Percentiles rank a stretch among this genome's conserved stretches.
Conservation (phyloP, 2,797 vertebrate genomes). For the Paratrypauchen microcephalus region DNA sequence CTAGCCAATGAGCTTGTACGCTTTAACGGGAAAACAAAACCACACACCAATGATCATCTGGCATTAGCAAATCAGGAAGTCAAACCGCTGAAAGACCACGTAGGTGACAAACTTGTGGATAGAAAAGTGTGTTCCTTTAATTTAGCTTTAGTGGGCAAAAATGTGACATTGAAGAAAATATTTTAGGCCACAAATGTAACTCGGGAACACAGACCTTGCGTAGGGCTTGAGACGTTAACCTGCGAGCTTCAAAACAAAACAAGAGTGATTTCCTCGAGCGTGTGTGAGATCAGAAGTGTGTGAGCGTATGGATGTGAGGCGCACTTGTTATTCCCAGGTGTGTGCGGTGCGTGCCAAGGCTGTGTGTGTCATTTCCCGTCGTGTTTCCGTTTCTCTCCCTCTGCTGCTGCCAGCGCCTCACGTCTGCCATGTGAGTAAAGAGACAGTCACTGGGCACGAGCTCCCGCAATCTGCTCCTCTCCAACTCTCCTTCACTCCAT, state of each 20-base stretch:
- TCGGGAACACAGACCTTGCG: too few relatives aligned
- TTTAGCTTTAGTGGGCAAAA: too few relatives aligned
- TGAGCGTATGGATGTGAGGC: slow-evolving; percentile 22
- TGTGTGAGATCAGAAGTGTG: slow-evolving; percentile 8
- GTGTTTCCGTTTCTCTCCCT: slow-evolving; percentile 32
- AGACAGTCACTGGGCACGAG: slow-evolving; percentile 43
- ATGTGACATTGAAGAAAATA: too few relatives aligned
- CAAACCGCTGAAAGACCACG: too few relatives aligned
- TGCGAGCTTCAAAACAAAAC: background rate
- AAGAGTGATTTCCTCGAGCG: background rate
- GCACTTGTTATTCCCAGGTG: slow-evolving; percentile 24
- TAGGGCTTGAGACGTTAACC: background rate
- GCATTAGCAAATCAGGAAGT: too few relatives aligned
- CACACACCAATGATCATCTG: too few relatives aligned
- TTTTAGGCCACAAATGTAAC: too few relatives aligned
- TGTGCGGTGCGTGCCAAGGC: slow-evolving; percentile 39
- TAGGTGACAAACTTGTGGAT: too few relatives aligned
- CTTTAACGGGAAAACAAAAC: too few relatives aligned
- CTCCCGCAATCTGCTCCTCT: slow-evolving; percentile 47
- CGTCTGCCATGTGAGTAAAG: slow-evolving; percentile 47
- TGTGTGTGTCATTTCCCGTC: slow-evolving; percentile 30
- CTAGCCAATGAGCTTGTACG: too few relatives aligned
- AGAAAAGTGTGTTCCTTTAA: too few relatives aligned
- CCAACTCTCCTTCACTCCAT: slow-evolving; percentile 22
- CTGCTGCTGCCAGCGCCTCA: slow-evolving; percentile 44